Evolutionary conservation across 2,888 invertebrate genomes (phyloP), one percentile per base, ranked within the genome.

Genomic region (Agrochola macilenta): DNA sequence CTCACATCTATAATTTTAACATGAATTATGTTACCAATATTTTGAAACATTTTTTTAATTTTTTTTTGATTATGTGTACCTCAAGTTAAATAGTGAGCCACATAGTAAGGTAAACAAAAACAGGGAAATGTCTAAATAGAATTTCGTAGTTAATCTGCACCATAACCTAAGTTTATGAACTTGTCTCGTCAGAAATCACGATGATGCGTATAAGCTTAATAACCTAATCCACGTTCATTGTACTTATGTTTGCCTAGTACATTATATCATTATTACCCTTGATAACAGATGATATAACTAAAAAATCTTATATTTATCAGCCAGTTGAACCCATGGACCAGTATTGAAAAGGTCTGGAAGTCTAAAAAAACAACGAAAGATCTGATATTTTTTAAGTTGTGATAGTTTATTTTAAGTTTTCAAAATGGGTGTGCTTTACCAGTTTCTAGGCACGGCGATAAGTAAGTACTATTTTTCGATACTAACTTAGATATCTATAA

Each of bases 261-360:
- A 66, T 65, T 57, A 61, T 26, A 79, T 49, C 35, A 66, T 77
- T 52, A 76, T 65, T 57, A 46, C 70, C 43, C 49, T 23, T 70
- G 87, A 87, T 87, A 85, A 83, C 81, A 64, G 39, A 54, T 78
- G 76, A 87, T 85, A 87, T 83, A 83, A 78, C 66, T 35, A 68
- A 76, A 86, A 83, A 76, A 4, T 23, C 0, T 66, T 35, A 60
- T 52, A 72, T 66, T 52, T 64, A 49, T 43, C 0, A 49, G 35
- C 54, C 71, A 85, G 87, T 87, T 54, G 43, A 26, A 64, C 23
- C n/a, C n/a, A 49, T 73, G 68, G 49, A 57, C 35, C 43, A 74
- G 75, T 52, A 26, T 58, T 12, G 52, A 57, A 12, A 69, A 61
- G 14, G 17, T 74, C 69, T 68, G 61, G 5, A 63, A 60, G 9